Conservation (phyloP, 2,888 invertebrate genomes). For the Panzeria rudis region DNA sequence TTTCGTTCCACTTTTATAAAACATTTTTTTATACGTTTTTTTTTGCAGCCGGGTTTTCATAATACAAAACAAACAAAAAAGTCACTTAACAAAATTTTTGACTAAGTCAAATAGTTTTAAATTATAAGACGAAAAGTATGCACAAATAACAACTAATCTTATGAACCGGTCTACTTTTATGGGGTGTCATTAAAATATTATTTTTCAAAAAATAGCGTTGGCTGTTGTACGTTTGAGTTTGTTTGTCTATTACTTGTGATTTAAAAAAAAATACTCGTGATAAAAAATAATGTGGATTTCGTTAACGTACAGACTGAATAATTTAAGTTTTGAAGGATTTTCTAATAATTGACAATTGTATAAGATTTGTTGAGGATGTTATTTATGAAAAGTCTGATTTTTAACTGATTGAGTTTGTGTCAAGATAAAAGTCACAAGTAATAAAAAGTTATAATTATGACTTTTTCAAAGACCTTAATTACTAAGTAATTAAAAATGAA, state of each 20-base stretch:
- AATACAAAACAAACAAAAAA: constrained; percentile 45
- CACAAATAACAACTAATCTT: constrained; percentile 23
- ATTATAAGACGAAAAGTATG: constrained; percentile 16
- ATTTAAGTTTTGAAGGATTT: not conserved
- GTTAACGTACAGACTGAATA: not conserved
- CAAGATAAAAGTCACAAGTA: not conserved
- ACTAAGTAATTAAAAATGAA: not conserved
- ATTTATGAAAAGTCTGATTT: not conserved
- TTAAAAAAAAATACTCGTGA: not conserved
- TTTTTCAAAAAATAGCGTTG: constrained; percentile 3
- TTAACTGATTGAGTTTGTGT: not conserved
- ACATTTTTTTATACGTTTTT: not conserved
- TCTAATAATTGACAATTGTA: not conserved
- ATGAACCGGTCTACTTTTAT: constrained; percentile 63
- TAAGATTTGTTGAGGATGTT: not conserved
- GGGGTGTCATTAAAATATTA: constrained; percentile 46
- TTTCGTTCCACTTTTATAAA: constrained; percentile 67
- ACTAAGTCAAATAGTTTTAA: constrained; percentile 36
- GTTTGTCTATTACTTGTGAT: constrained; percentile 17
- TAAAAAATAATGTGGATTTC: not conserved
- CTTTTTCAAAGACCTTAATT: not conserved
- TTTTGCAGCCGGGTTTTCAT: constrained; percentile 55
- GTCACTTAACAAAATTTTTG: constrained; percentile 24
- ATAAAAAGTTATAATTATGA: not conserved
- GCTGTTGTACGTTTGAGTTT: constrained; percentile 16